Base-by-base conservation (phyloP, 2,113 vertebrate genomes). In the Nycticebus coucang region DNA sequence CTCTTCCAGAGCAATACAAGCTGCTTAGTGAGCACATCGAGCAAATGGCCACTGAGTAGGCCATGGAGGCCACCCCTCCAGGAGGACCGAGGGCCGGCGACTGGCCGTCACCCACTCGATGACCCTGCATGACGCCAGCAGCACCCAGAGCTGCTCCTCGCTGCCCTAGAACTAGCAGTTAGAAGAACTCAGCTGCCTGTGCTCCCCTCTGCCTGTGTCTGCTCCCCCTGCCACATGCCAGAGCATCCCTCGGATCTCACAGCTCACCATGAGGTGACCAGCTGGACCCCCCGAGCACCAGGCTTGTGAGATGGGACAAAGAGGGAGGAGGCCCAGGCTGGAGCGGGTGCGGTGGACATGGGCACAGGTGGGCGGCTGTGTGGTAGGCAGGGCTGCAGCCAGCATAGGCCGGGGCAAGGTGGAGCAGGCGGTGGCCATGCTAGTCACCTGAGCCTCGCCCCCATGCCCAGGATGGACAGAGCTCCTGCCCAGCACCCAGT, bases 1-100 rank as follows among this genome's bases (percentile, higher is more conserved):
- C 57, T 90, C 69, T 95, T 72, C 17, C 98, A 99, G 99, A 99
- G 97, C 99, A 99, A 96, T 99, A 99, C 98, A 99, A 99, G 98
- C 98, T 99, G 96, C 99, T 99, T 91, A 99, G 98, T 0, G 99
- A 99, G 92, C 99, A 99, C 98, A 99, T 99, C 9, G 99, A 99
- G 96, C 99, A 99, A 97, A 99, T 99, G 99, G 99, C 99, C 0
- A 7, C 95, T 0, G 99, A 99, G 72, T 99, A 99, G 97, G 60
- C 0, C 33, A 0, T 12, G 0, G 60, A 83, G 62, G 45, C 66
- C 0, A 3, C 88, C 4, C 88, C 75, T 15, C 0, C 0, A n/a
- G 6, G 35, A 94, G 1, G 93, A 88, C 91, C 14, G 91, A 64
- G 15, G 90, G 69, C 87, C 81, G 75, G 62, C 84, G 74, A 91